Percentiles rank a stretch among this genome's conserved stretches.
These are phyloP conservation scores for Neocrepidodera transversa DNA, from an alignment of 2,888 invertebrate genomes.

Conservation along the genomic window DNA sequence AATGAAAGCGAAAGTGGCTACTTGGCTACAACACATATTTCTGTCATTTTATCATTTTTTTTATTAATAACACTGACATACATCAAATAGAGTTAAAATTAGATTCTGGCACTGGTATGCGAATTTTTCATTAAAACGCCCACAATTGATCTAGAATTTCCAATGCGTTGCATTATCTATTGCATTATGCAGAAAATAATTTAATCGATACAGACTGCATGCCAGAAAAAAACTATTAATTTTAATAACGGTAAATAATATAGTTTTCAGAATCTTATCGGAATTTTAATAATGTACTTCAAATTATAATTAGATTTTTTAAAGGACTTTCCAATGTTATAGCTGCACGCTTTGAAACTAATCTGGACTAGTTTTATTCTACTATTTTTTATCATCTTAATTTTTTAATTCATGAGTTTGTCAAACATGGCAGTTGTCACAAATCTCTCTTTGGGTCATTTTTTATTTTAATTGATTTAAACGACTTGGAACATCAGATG, in stretches of 20 bases:
- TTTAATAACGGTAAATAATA: neutral
- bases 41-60: neutral
- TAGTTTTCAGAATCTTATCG: no score
- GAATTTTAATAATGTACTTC: no score
- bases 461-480: no score
- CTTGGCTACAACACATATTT: neutral
- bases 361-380: no score
- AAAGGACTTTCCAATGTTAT: no score
- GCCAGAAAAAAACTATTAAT: neutral
- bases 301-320: no score
- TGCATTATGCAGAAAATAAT: conserved; percentile 1
- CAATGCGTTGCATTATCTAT: conserved; percentile 10
- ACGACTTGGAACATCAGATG: no score
- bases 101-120: conserved; percentile 6
- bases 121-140: conserved; percentile 9
- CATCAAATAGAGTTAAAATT: conserved; percentile 7
- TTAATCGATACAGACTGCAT: neutral
- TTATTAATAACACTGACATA: conserved; percentile 1
- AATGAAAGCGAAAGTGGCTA: neutral
- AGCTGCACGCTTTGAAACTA: no score
- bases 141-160: conserved; percentile 22
- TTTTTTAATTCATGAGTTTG: no score
- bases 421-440: no score
- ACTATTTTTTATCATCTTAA: no score
- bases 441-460: no score